These are phyloP conservation scores for Apis dorsata DNA, from an alignment of 1,140 invertebrate genomes.

Conservation along the genomic window DNA sequence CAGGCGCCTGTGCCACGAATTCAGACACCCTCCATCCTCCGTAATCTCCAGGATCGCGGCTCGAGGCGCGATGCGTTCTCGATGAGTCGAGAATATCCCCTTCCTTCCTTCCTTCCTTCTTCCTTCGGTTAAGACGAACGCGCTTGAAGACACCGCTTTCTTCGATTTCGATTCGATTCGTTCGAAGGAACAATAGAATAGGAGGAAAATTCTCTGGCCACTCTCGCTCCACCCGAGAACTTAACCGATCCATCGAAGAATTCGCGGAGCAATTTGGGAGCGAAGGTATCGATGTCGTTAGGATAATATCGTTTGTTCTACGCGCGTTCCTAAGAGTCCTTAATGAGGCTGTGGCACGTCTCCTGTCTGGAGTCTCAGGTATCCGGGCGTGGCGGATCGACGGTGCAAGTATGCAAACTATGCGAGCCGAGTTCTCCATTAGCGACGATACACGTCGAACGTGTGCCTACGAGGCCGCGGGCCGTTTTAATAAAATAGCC, in stretches of 20 bases:
- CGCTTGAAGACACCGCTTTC: no score
- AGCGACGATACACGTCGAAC: constrained; percentile 45
- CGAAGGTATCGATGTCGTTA: constrained; percentile 13
- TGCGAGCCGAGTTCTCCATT: constrained; percentile 47
- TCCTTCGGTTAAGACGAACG: no score
- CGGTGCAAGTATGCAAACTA: constrained; percentile 60
- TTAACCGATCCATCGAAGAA: constrained; percentile 11
- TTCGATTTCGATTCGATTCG: no score
- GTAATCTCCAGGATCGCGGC: constrained; percentile 31
- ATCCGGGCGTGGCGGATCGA: constrained; percentile 50
- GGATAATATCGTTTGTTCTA: constrained; percentile 44
- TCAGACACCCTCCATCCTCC: neutral
- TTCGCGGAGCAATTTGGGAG: neutral
- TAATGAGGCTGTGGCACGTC: constrained; percentile 62
- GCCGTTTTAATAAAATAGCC: constrained; percentile 20
- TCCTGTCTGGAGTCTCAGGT: constrained; percentile 52
- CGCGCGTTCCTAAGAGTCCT: constrained; percentile 55
- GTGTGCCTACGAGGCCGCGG: neutral
- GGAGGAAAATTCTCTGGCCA: neutral
- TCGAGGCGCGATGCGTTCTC: constrained; percentile 48
- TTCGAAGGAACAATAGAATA: no score
- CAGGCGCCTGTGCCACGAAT: neutral
- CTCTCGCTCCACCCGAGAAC: neutral
- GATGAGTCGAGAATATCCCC: constrained; percentile 51
- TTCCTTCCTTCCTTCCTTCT: no score